Base-by-base conservation (phyloP, 2,888 invertebrate genomes). In the Andrena bicolor region DNA sequence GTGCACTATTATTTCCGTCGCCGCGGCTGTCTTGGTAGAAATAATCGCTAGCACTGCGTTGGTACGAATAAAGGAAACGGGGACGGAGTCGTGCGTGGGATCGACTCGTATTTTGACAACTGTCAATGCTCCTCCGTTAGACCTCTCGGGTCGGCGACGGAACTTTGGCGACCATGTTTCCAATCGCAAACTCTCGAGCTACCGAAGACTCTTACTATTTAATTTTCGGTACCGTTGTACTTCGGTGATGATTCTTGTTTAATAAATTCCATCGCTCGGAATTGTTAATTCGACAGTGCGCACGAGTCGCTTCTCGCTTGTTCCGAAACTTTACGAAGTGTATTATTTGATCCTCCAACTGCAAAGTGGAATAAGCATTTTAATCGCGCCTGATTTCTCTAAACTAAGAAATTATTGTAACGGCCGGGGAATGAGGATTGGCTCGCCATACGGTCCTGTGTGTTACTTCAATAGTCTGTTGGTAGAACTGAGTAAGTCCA, bases 1-100 rank as follows among this genome's bases (percentile, higher is more conserved):
- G 85, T 87, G 85, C 61, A 28, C 68, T 70, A 69, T 69, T n/a
- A n/a, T n/a, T n/a, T 85, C 56, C 53, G 53, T 76, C 63, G 71
- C 51, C 53, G 58, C 76, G 74, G 35, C 66, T 61, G 6, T 32
- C 49, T 16, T 16, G 51, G 20, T 76, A 64, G 20, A 60, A 51
- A 20, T 51, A 51, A 51, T 41, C 51, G 51, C 51, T 20, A n/a
- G 51, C 26, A 13, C 13, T 13, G 26, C 51, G 23, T 32, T 63
- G n/a, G 26, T 13, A 35, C 66, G 13, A 48, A 8, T 5, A 41
- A 4, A 41, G 41, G 28, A 28, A 28, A 41, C 7, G 28, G 16
- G 5, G 49, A 49, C 1, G 2, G 49, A 1, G 16, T n/a, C 63
- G 30, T 63, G 53, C 30, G 16, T 48, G 26, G 56, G 13, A 71